Base-by-base conservation (phyloP, 1,140 invertebrate species). In the Drosophila saltans region DNA sequence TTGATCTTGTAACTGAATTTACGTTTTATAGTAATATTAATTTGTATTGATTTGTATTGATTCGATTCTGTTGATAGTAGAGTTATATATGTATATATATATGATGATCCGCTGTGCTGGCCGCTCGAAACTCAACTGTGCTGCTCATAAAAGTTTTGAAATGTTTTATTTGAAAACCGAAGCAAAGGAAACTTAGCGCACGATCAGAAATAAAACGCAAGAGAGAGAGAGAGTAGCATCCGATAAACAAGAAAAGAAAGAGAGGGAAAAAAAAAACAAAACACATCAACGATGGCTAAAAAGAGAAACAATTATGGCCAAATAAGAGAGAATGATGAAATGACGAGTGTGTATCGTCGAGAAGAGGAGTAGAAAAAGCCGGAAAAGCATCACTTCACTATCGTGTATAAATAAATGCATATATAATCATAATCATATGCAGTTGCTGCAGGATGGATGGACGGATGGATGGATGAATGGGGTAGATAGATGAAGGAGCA, bases 121-220 rank as follows among this genome's bases (percentile, higher is more conserved):
- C 65, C 80, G 80, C 78, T 72, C 69, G 66, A 88, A 88, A 88
- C 80, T 88, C 83, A 89, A 88, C 83, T 88, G 84, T 78, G 83
- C 70, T 56, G 75, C 62, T 68, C 21, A 68, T 68, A 62, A 72
- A 58, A 71, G 80, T 89, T 89, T 83, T 80, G 63, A 80, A 88
- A 88, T 88, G 84, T 88, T 88, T 89, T 88, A 88, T 89, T 83
- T 72, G 84, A 89, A 88, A 81, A 73, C 45, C 66, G 55, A 79
- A 75, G 30, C n/a, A 36, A 16, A 58, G 30, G 30, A 75, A 72
- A 80, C 80, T 71, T 78, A 72, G 67, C 75, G 68, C 60, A 79
- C 64, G 81, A 86, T 86, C 83, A 70, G 76, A 88, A 84, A 88
- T 83, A 71, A 88, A 69, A 89, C 70, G 66, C 72, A 66, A 69